phyloP scores from a whole-genome alignment of 2,888 invertebrate genomes.

The Acleris cristana region DNA sequence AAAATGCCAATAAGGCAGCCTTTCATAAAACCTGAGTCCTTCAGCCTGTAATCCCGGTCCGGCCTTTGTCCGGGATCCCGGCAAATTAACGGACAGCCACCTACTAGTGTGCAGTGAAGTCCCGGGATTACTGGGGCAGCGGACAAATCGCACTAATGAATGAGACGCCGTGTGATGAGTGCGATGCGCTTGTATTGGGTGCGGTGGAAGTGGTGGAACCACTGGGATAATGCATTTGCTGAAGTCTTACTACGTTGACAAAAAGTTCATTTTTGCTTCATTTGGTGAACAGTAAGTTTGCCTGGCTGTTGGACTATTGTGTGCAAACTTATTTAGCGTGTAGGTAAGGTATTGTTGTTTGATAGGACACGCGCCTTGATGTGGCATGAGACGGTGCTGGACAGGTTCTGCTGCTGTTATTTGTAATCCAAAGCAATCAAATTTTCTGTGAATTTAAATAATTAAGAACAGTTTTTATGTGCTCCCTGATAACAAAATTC shows the following conservation, averaged over 20 bases:
- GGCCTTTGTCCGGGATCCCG: constrained; percentile 10
- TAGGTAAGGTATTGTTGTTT: neutral
- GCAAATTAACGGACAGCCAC: constrained; percentile 16
- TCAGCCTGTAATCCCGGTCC: constrained; percentile 13
- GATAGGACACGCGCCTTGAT: too few relatives aligned
- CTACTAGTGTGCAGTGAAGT: constrained; percentile 3
- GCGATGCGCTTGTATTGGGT: constrained; percentile 2
- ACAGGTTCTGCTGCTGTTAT: too few relatives aligned
- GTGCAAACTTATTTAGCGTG: neutral
- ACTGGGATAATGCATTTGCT: too few relatives aligned
- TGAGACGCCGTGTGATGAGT: constrained; percentile 6
- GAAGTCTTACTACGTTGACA: neutral
- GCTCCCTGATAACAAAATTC: too few relatives aligned
- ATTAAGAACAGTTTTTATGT: too few relatives aligned
- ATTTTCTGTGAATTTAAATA: too few relatives aligned
- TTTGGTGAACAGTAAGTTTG: neutral
- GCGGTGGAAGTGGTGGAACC: too few relatives aligned
- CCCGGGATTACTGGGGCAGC: constrained; percentile 15
- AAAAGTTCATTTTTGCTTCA: neutral
- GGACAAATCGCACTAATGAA: constrained; percentile 17
- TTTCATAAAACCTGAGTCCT: constrained; percentile 17
- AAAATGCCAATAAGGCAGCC: constrained; percentile 16
- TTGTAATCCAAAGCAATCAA: too few relatives aligned
- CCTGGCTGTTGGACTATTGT: neutral
- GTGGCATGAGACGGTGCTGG: too few relatives aligned